Evolutionary conservation across 2,797 vertebrate genomes (phyloP).

Genomic region (Meriones psammophilus): DNA sequence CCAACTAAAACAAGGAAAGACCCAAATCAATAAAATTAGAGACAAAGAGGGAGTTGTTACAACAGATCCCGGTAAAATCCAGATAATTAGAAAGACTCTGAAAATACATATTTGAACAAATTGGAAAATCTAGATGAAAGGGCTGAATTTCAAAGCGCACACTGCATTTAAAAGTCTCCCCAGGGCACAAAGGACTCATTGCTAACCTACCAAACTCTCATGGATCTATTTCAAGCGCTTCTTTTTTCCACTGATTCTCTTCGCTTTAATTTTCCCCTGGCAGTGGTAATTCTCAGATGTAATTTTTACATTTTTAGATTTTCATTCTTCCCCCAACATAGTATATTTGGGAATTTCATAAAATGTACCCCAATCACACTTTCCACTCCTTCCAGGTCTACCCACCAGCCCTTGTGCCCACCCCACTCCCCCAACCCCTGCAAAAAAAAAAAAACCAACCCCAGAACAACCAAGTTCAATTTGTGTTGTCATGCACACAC

Average conservation of each 20-base stretch:
- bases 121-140: not conserved
- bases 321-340: conserved; percentile 57
- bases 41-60: not conserved
- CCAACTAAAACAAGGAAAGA: not conserved
- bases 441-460: no score
- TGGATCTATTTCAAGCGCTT: not conserved
- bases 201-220: not conserved
- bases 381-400: no score
- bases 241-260: conserved; percentile 73
- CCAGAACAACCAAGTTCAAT: no score
- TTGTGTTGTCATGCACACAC: no score
- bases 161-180: not conserved
- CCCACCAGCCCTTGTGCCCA: no score
- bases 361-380: no score
- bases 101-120: not conserved
- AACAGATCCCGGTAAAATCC: not conserved
- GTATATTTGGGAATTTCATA: no score
- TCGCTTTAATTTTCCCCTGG: conserved; percentile 80
- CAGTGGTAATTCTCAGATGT: conserved; percentile 66
- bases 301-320: conserved; percentile 63
- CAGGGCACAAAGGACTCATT: not conserved
- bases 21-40: not conserved
- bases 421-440: no score
- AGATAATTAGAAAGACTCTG: not conserved
- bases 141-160: not conserved